A percentile compares a stretch with the other conserved stretches of the same genome.
Evolutionary conservation across 2,888 invertebrate species (phyloP).

Genomic region (Limnephilus auricula): DNA sequence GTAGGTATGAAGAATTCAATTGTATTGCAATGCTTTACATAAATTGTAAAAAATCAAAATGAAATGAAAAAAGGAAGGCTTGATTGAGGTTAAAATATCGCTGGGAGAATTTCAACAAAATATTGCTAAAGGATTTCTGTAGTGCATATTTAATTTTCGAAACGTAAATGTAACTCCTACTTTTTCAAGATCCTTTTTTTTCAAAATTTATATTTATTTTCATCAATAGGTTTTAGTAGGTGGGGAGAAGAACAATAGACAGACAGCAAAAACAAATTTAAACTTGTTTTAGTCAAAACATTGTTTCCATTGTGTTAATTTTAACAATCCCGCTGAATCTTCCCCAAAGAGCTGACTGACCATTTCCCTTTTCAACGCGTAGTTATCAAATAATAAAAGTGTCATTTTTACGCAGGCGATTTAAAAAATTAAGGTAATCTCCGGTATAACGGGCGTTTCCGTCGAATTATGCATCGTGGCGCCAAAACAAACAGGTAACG

Average conservation of each 20-base stretch:
- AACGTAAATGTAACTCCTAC: too few relatives aligned
- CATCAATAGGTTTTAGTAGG: neutral
- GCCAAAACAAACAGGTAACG: slow-evolving; percentile 57
- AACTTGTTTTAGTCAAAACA: neutral
- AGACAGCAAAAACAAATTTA: neutral
- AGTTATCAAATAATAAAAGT: slow-evolving; percentile 7
- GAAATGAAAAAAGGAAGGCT: too few relatives aligned
- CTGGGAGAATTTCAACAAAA: too few relatives aligned
- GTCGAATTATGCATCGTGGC: slow-evolving; percentile 55
- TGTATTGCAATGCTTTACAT: too few relatives aligned
- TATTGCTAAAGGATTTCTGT: too few relatives aligned
- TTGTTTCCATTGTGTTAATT: neutral
- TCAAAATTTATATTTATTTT: too few relatives aligned
- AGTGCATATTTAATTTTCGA: too few relatives aligned
- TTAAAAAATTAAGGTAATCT: slow-evolving; percentile 51
- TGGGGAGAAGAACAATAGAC: neutral
- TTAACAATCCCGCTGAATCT: neutral
- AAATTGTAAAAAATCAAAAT: too few relatives aligned
- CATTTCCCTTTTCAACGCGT: neutral
- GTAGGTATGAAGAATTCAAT: too few relatives aligned
- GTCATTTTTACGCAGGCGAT: slow-evolving; percentile 33
- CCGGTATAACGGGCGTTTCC: slow-evolving; percentile 49
- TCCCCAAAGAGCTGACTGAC: neutral
- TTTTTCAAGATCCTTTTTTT: too few relatives aligned
- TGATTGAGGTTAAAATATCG: too few relatives aligned